Evolutionary conservation across 2,888 invertebrate species (phyloP), one percentile per base, ranked within the genome.

Genomic region (Luperina testacea): DNA sequence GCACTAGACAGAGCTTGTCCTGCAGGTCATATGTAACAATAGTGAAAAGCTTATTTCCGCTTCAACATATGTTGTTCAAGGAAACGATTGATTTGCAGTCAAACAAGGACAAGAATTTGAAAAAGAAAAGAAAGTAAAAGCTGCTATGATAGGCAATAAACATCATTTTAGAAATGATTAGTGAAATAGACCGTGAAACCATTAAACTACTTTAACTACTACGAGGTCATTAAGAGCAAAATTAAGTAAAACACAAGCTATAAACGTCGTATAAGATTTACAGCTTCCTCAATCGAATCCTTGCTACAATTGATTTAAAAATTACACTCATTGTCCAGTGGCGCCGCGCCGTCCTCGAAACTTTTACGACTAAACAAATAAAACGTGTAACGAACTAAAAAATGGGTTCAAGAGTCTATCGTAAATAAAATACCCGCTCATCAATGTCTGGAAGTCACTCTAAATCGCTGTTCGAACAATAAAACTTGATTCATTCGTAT

Each of bases 401-500:
- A 95, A 95, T 94, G 94, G 92, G 95, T 92, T 94, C 95, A 95
- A 94, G 88, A 93, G 93, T 89, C 90, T 86, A 87, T 90, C 91
- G 90, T 96, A 96, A 95, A 95, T 95, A 92, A 93, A 88, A 91
- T 88, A 88, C 72, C 82, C 91, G 91, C 86, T 90, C 92, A 92
- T 95, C 94, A 95, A 95, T 85, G 94, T 95, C 94, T 67, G 80
- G 82, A 86, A 91, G 91, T 92, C 92, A 91, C 91, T 93, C 93
- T 90, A 90, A 92, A 93, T 92, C 91, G 92, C 87, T 90, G 88
- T 91, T 90, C 91, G 90, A 86, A 94, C 94, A 94, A 94, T 96
- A 96, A 96, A 96, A 92, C 90, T 90, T 93, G 94, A 94, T 95
- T 95, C 94, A 94, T 93, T 91, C 88, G 85, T 88, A 92, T 90